phyloP scores from a whole-genome alignment of 2,113 vertebrate genomes.

The Panthera tigris region DNA sequence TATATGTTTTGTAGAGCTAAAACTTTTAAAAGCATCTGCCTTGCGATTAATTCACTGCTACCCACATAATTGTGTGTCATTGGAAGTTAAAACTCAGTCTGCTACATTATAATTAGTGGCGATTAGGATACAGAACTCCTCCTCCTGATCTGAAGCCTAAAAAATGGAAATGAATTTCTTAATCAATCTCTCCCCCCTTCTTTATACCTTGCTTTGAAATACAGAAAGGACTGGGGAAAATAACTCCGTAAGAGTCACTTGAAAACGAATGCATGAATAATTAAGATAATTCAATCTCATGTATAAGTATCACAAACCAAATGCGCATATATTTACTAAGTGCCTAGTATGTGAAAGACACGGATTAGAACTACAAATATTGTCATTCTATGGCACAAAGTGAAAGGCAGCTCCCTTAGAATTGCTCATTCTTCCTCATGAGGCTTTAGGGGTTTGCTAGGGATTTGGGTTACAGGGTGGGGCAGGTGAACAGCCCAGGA shows the following conservation, averaged over 20 bases:
- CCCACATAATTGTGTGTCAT: not conserved
- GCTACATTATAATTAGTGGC: not conserved
- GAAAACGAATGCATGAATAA: not conserved
- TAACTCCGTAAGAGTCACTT: not conserved
- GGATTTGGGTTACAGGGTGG: not conserved
- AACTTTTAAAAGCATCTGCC: not conserved
- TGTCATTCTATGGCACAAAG: not conserved
- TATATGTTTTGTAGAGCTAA: not conserved
- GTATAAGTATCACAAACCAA: not conserved
- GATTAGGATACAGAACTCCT: not conserved
- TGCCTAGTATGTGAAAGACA: not conserved
- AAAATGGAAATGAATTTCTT: constrained; percentile 1
- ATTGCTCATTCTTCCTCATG: not conserved
- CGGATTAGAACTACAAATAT: not conserved
- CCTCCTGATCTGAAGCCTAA: not conserved
- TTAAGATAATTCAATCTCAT: not conserved
- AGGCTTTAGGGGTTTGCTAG: not conserved
- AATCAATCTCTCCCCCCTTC: not conserved
- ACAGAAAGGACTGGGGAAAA: not conserved
- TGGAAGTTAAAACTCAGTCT: constrained; percentile 40
- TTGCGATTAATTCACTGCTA: not conserved
- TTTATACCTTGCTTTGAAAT: not conserved
- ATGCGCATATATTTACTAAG: constrained; percentile 39
- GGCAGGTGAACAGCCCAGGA: not conserved
- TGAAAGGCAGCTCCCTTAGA: not conserved